These are phyloP conservation scores for Crocuta crocuta DNA, from an alignment of 2,113 vertebrate species.

Conservation along the genomic window DNA sequence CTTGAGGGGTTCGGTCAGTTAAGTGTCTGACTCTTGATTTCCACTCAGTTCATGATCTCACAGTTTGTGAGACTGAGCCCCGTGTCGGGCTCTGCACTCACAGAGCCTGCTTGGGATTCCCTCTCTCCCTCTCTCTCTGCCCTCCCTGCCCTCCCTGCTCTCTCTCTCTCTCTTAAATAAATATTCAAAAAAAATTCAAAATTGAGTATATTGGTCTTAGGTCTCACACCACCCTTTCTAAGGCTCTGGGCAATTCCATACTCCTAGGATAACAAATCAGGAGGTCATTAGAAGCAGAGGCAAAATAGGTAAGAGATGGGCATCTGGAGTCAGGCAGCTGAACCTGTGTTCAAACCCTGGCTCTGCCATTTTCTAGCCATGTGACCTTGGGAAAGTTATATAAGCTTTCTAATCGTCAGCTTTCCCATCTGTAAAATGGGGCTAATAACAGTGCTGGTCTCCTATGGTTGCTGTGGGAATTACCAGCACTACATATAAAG, in stretches of 20 bases:
- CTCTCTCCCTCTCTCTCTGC: no score
- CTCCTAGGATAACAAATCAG: neutral
- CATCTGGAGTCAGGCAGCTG: neutral
- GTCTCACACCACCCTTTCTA: neutral
- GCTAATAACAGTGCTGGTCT: conserved; percentile 73
- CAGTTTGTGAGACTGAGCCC: no score
- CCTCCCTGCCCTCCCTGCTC: no score
- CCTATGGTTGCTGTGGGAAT: conserved; percentile 47
- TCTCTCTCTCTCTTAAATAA: no score
- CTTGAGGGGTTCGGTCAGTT: no score
- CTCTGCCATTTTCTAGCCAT: neutral
- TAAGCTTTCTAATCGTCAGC: conserved; percentile 66
- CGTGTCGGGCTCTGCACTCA: no score
- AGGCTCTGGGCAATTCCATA: neutral
- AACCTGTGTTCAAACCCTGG: neutral
- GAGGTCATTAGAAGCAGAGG: neutral
- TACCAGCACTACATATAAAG: conserved; percentile 5
- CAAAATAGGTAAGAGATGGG: neutral
- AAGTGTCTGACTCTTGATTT: no score
- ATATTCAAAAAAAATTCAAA: no score
- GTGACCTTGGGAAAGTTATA: conserved; percentile 74
- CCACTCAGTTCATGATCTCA: no score
- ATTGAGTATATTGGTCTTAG: neutral
- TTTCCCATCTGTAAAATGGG: conserved; percentile 67
- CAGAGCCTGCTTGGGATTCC: no score